Percentiles rank a stretch among this genome's conserved stretches.
Evolutionary conservation across 2,797 vertebrate species (phyloP).

Genomic region (Cossypha heuglini): DNA sequence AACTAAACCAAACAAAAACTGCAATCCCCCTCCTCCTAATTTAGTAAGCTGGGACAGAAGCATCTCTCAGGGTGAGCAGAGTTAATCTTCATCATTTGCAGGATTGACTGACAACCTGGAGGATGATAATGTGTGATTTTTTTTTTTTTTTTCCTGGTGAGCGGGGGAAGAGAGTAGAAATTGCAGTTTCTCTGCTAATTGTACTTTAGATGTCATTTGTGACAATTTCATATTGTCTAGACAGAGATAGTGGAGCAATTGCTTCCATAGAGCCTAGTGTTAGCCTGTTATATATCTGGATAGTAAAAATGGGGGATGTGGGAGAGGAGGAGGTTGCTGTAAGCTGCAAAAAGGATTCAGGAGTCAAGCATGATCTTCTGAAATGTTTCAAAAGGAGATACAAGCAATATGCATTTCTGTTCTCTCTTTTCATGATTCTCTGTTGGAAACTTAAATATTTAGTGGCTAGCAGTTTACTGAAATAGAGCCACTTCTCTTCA

Average conservation of each 20-base stretch:
- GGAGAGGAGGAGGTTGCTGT: slow-evolving; percentile 2
- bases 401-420: background rate
- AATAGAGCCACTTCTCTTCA: background rate
- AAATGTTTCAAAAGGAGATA: slow-evolving; percentile 2
- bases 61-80: slow-evolving; percentile 35
- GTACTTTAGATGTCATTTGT: slow-evolving; percentile 75
- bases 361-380: background rate
- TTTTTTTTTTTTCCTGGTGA: slow-evolving; percentile 33
- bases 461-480: background rate
- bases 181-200: slow-evolving; percentile 75
- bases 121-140: slow-evolving; percentile 64
- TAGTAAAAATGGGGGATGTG: background rate
- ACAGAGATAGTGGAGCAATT: slow-evolving; percentile 67
- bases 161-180: slow-evolving; percentile 71
- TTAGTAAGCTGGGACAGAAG: slow-evolving; percentile 52
- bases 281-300: slow-evolving; percentile 61
- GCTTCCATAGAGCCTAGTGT: slow-evolving; percentile 48
- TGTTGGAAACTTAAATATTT: background rate
- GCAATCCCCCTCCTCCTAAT: background rate
- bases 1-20: background rate
- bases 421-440: background rate
- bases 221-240: slow-evolving; percentile 79
- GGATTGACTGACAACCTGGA: slow-evolving; percentile 72
- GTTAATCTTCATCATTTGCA: slow-evolving; percentile 56
- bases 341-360: background rate